Evolutionary conservation across 1,140 invertebrate species (phyloP).

Genomic region (Phocides pigmalion): DNA sequence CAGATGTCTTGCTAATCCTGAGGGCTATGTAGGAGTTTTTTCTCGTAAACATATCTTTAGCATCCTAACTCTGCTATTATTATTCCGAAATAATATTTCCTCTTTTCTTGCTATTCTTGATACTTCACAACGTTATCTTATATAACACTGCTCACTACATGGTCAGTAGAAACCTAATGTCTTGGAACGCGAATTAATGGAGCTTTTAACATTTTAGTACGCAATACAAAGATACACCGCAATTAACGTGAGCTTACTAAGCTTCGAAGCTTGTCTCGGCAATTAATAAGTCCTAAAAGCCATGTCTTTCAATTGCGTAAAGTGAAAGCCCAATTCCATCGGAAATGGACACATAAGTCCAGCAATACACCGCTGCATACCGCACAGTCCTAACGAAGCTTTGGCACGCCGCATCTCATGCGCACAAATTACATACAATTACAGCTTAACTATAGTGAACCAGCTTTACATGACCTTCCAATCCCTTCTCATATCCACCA

Average conservation of each 20-base stretch:
- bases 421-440: constrained; percentile 71
- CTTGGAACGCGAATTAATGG: not conserved
- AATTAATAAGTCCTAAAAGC: constrained; percentile 18
- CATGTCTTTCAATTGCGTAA: constrained; percentile 25
- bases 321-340: constrained; percentile 37
- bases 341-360: constrained; percentile 40
- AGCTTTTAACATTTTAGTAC: constrained; percentile 2
- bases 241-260: constrained; percentile 9
- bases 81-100: too few relatives aligned
- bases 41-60: too few relatives aligned
- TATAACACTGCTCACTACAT: not conserved
- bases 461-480: constrained; percentile 36
- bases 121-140: too few relatives aligned
- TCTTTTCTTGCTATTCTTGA: too few relatives aligned
- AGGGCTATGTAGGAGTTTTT: too few relatives aligned
- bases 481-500: not conserved
- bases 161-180: not conserved
- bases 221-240: constrained; percentile 1
- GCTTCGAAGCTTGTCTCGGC: not conserved
- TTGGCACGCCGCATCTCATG: constrained; percentile 57
- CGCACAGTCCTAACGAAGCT: constrained; percentile 51
- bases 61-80: too few relatives aligned
- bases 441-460: constrained; percentile 54
- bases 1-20: too few relatives aligned
- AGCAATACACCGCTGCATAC: constrained; percentile 44